phyloP scores from a whole-genome alignment of 2,797 vertebrate genomes.

The Enteromius argenteus region DNA sequence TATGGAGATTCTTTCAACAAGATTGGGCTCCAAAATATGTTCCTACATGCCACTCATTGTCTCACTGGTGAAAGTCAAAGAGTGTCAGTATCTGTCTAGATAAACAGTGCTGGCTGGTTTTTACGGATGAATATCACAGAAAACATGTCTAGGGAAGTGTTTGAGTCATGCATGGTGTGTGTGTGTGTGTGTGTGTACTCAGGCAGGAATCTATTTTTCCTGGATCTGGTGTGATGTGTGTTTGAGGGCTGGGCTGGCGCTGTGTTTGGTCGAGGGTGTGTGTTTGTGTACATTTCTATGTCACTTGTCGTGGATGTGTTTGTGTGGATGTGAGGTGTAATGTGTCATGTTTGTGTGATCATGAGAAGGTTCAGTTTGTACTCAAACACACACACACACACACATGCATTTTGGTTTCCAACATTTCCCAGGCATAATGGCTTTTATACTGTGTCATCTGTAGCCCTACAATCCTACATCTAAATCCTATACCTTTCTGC shows the following conservation, averaged over 20 bases:
- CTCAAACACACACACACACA: not conserved
- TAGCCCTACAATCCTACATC: too few species aligned
- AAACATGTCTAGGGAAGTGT: not conserved
- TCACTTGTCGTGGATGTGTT: not conserved
- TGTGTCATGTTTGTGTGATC: not conserved
- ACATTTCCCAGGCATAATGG: too few species aligned
- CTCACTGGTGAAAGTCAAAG: not conserved
- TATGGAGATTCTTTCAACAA: conserved; percentile 16
- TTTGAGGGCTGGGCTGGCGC: not conserved
- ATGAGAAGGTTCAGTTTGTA: not conserved
- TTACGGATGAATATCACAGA: not conserved
- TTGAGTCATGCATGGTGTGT: not conserved
- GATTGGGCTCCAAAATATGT: conserved; percentile 8
- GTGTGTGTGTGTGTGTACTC: not conserved
- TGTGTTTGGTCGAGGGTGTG: conserved; percentile 13
- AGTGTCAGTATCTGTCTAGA: not conserved
- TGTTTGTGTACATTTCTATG: not conserved
- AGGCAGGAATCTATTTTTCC: not conserved
- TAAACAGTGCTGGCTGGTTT: not conserved
- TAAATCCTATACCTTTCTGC: too few species aligned
- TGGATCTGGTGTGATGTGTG: not conserved
- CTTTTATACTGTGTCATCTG: too few species aligned
- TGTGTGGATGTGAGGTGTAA: not conserved
- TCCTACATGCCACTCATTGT: conserved; percentile 23
- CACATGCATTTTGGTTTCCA: not conserved